A percentile compares a stretch with the other conserved stretches of the same genome.
phyloP scores from a whole-genome alignment of 2,113 vertebrate genomes.

The Geococcyx californianus region DNA sequence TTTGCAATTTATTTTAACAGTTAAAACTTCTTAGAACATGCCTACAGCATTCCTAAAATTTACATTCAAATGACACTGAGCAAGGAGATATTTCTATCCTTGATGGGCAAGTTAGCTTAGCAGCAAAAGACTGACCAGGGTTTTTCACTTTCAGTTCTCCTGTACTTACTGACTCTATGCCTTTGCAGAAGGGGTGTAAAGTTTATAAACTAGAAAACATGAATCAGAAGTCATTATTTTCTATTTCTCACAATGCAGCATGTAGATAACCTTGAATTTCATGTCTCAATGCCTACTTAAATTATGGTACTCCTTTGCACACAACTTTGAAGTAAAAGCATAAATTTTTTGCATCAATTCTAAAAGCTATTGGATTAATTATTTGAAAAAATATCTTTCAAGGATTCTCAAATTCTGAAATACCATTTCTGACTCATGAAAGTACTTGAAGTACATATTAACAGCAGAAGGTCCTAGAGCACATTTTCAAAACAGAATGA shows the following conservation, averaged over 20 bases:
- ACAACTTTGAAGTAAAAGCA: background rate
- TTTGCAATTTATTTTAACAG: background rate
- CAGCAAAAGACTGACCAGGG: background rate
- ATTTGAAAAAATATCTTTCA: background rate
- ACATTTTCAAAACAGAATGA: background rate
- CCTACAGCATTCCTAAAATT: background rate
- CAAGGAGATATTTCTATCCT: background rate
- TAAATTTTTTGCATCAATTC: background rate
- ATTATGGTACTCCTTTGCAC: background rate
- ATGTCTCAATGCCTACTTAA: background rate
- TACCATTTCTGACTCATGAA: background rate
- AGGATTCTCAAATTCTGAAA: background rate
- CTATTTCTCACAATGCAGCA: background rate
- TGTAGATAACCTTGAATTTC: background rate
- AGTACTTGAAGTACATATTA: background rate
- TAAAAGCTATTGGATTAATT: background rate
- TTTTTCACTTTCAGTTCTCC: background rate
- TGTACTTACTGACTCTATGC: background rate
- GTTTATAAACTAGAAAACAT: background rate
- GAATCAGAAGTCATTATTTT: background rate
- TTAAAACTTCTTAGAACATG: background rate
- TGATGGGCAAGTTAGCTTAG: background rate
- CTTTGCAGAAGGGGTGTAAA: background rate
- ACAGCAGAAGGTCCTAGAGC: background rate
- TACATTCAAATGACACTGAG: background rate